Evolutionary conservation across 2,797 vertebrate species (phyloP), one percentile per base, ranked within the genome.

Genomic region (Falco columbarius): DNA sequence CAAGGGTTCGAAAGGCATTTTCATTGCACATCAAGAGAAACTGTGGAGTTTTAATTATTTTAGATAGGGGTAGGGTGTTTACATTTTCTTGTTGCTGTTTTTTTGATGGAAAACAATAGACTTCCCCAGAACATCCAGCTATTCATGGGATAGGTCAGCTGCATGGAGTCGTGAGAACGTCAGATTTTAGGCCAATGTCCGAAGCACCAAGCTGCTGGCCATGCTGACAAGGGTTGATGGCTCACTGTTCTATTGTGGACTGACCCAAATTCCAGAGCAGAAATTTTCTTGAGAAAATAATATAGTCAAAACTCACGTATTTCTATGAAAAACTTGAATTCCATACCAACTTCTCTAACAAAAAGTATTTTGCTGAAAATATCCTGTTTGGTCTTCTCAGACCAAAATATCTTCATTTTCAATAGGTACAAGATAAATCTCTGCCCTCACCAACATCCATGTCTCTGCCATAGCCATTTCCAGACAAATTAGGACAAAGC

Each of bases 81-180:
- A 54, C 1, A 6, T 61, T 80, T 73, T 65, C 42, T 49, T 20
- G 4, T 4, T 49, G 16, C 12, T 68, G 14, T 0, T 13, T 67
- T 82, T 66, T 29, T 58, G 7, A 34, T 27, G 7, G 44, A 55
- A 81, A 87, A 15, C 0, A 0, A 3, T 17, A 16, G 58, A 27
- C 13, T 87, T 85, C 12, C 29, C 34, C 47, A 70, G 59, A 66
- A 65, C 5, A 61, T 51, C 52, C 47, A 58, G 4, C 15, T 72
- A 13, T 36, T 38, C 3, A 3, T 10, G 40, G 21, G 24, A 40
- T 15, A 75, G 19, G 10, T 90, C 72, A 81, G 21, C 26, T 54
- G 12, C 49, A 51, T 7, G 7, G 27, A 75, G 52, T 76, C 81
- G 10, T 23, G 14, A 17, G 6, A 58, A 81, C 13, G 68, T 90